Conservation (phyloP, 2,113 vertebrate genomes). For the Cricetomys ansorgei region DNA sequence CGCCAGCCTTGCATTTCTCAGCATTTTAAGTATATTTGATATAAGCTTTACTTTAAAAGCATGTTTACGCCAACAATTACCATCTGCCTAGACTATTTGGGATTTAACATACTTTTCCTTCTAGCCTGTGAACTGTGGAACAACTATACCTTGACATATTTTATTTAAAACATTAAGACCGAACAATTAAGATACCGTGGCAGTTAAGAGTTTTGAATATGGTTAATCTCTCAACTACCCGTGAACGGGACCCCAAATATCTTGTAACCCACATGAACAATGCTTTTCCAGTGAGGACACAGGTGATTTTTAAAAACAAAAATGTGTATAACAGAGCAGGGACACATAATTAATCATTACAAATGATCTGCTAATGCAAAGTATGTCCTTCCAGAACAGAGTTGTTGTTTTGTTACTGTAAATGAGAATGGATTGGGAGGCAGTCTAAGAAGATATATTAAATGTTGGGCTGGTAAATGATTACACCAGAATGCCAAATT, state of each 20-base stretch:
- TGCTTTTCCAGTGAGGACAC: conserved; percentile 35
- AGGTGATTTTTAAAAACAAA: conserved; percentile 64
- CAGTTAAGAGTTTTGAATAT: conserved; percentile 51
- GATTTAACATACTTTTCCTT: conserved; percentile 27
- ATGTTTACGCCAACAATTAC: conserved; percentile 18
- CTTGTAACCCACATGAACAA: neutral
- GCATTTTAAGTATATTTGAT: neutral
- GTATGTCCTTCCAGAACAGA: conserved; percentile 32
- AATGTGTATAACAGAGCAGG: conserved; percentile 15
- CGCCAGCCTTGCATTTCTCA: neutral
- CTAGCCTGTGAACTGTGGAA: conserved; percentile 16
- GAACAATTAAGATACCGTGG: conserved; percentile 18
- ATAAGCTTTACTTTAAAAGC: conserved; percentile 42
- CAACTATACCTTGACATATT: conserved; percentile 17
- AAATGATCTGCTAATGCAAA: conserved; percentile 66
- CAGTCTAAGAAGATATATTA: conserved; percentile 52
- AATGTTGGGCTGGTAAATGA: conserved; percentile 62
- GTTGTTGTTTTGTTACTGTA: conserved; percentile 12
- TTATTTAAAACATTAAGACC: conserved; percentile 46
- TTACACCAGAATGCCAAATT: conserved; percentile 67
- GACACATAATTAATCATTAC: conserved; percentile 62
- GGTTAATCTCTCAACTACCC: conserved; percentile 1
- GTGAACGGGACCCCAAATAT: conserved; percentile 33
- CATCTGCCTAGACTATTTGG: conserved; percentile 40
- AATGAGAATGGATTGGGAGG: conserved; percentile 43